phyloP scores from a whole-genome alignment of 2,797 vertebrate genomes.

The Galagoides demidoff region DNA sequence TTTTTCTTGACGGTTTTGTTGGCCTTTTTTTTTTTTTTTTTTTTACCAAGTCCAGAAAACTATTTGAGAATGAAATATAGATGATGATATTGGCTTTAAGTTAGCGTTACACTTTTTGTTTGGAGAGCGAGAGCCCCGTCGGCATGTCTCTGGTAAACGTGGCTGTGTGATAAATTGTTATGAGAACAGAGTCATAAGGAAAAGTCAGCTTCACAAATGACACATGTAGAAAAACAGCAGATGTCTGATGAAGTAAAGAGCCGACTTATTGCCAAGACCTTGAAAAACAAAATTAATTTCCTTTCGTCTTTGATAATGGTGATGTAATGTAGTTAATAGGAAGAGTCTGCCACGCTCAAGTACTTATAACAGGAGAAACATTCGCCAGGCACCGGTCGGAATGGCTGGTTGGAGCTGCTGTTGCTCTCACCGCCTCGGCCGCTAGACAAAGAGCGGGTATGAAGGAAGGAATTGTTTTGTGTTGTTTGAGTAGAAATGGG shows the following conservation, averaged over 20 bases:
- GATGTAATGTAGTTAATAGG: slow-evolving; percentile 89
- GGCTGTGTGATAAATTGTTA: slow-evolving; percentile 85
- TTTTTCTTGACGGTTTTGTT: slow-evolving; percentile 86
- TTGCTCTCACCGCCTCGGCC: slow-evolving; percentile 59
- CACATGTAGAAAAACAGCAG: slow-evolving; percentile 90
- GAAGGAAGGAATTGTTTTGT: slow-evolving; percentile 41
- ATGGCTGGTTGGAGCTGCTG: slow-evolving; percentile 72
- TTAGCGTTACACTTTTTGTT: slow-evolving; percentile 83
- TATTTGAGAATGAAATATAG: slow-evolving; percentile 86
- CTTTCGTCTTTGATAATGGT: slow-evolving; percentile 91
- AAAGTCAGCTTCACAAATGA: slow-evolving; percentile 88
- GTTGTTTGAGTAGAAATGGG: background rate
- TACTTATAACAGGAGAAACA: slow-evolving; percentile 87
- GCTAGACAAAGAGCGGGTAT: slow-evolving; percentile 70
- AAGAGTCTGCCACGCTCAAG: slow-evolving; percentile 87
- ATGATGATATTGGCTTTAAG: slow-evolving; percentile 83
- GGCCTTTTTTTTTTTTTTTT: slow-evolving; percentile 74
- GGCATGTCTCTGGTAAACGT: slow-evolving; percentile 83
- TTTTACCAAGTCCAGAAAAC: slow-evolving; percentile 80
- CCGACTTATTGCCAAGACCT: slow-evolving; percentile 87
- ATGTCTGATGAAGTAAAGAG: slow-evolving; percentile 90
- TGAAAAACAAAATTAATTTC: slow-evolving; percentile 92
- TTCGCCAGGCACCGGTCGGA: slow-evolving; percentile 85
- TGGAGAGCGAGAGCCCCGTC: slow-evolving; percentile 82
- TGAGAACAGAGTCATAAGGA: slow-evolving; percentile 86